Base-by-base conservation (phyloP, 2,888 invertebrate species). In the Sthenelais limicola region DNA sequence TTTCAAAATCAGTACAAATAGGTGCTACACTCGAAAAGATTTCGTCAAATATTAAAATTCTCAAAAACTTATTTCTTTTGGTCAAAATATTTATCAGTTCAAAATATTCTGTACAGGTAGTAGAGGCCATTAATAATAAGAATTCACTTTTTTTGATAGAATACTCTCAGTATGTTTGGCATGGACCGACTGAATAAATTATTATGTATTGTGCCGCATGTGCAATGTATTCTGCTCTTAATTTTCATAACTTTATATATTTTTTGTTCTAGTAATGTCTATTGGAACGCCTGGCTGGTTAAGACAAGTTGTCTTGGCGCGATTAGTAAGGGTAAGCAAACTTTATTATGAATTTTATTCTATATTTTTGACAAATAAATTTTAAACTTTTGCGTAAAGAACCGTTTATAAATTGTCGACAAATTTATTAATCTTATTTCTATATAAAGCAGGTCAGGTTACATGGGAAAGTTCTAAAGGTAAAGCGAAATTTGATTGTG, bases 311-410 rank as follows among this genome's bases (percentile, higher is more conserved):
- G 18, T 24, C 28, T 12, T 56, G 56, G 56, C 56, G 33, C 26
- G 24, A 56, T 33, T 33, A n/a, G 33, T 56, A 21, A 12, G 56
- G 56, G 56, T 56, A 56, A 28, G 56, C 12, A 18, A 43, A 9
- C 18, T 43, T 9, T 43, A 12, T 43, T 12, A 43, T 12, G 9
- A 43, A 9, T 43, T 18, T 12, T 12, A 43, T 18, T 12, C 18
- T 43, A 9, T 43, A 43, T 43, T 9, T 43, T 12, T 43, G 9
- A 12, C 18, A 12, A 12, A 12, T 43, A 9, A 12, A 9, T 43
- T 43, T 43, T 43, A 43, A 43, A 18, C 18, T 43, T 43, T 43
- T 9, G 18, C 18, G 9, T 18, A 9, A 43, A 43, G 18, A 9
- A 12, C 12, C 9, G 9, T 18, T 43, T 43, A 12, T 43, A 43